Evolutionary conservation across 2,888 invertebrate species (phyloP).

Genomic region (Meiosimyza platycephala): DNA sequence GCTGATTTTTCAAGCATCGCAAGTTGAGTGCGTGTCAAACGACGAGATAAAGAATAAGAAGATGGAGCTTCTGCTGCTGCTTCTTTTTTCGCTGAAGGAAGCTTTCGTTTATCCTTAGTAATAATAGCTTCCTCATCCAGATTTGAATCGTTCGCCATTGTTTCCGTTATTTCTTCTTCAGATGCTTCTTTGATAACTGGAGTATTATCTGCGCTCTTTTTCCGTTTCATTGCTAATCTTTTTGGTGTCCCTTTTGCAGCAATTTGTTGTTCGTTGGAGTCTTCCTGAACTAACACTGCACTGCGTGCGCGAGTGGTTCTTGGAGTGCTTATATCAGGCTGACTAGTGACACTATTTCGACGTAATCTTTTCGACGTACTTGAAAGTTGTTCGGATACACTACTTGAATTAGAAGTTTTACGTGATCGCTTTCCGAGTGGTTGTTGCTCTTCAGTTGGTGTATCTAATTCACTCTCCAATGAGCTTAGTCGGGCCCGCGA

Average conservation of each 20-base stretch:
- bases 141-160: constrained; percentile 2
- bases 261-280: background rate
- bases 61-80: constrained; percentile 17
- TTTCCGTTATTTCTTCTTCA: constrained; percentile 15
- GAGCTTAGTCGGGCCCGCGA: constrained; percentile 49
- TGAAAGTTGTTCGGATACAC: constrained; percentile 41
- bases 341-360: constrained; percentile 42
- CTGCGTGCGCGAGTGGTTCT: constrained; percentile 41
- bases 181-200: constrained; percentile 16
- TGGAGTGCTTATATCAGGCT: constrained; percentile 43
- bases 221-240: background rate
- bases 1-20: constrained; percentile 53
- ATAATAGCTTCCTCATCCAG: background rate
- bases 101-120: constrained; percentile 18
- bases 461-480: constrained; percentile 48
- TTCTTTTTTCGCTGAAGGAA: background rate
- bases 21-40: constrained; percentile 55
- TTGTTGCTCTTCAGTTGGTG: constrained; percentile 38
- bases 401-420: constrained; percentile 48
- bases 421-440: constrained; percentile 48
- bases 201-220: constrained; percentile 21
- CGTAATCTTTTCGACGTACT: constrained; percentile 45
- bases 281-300: constrained; percentile 38
- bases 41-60: constrained; percentile 47
- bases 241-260: background rate